Base-by-base conservation (phyloP, 2,888 invertebrate genomes). In the Tipula unca region DNA sequence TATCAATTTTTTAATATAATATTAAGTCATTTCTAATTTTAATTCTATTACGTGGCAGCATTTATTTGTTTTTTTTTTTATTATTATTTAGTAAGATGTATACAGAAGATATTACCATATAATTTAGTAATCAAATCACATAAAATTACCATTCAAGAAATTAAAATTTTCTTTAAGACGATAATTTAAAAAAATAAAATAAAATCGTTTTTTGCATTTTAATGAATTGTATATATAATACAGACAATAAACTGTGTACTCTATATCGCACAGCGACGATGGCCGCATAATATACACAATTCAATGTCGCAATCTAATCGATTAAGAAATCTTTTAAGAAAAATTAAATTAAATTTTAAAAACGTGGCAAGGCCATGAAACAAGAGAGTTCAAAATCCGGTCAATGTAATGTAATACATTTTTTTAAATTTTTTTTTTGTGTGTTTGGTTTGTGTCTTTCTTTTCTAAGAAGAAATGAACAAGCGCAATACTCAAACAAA, bases 21-120 rank as follows among this genome's bases (percentile, higher is more conserved):
- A 69, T 69, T 69, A 69, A 69, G 69, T 69, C 69, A 69, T 69
- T 69, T 69, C 69, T 69, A 69, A 69, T 69, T 69, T 69, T 69
- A 69, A 69, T 25, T 69, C 69, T 25, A 69, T 25, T 69, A 69
- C 69, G 69, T 69, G 69, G 69, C 69, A 69, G 20, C 69, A 25
- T 69, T 69, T 69, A 14, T 69, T 25, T 25, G 0, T 20, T 25
- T 25, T 8, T 69, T 25, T 25, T 69, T 10, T 69, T 69, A 17
- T 1, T 54, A 6, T 48, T 17, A 17, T 48, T 48, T 48, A 48
- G 48, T 48, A 48, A 48, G 48, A 48, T 48, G 48, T 48, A 48
- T 48, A 48, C n/a, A n/a, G n/a, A 20, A 69, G 69, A 69, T 69
- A 69, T 69, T 69, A 69, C 69, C 69, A 69, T 69, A 69, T 25